These are phyloP conservation scores for Cotesia chilonis DNA, from an alignment of 1,140 invertebrate genomes.

Conservation along the genomic window DNA sequence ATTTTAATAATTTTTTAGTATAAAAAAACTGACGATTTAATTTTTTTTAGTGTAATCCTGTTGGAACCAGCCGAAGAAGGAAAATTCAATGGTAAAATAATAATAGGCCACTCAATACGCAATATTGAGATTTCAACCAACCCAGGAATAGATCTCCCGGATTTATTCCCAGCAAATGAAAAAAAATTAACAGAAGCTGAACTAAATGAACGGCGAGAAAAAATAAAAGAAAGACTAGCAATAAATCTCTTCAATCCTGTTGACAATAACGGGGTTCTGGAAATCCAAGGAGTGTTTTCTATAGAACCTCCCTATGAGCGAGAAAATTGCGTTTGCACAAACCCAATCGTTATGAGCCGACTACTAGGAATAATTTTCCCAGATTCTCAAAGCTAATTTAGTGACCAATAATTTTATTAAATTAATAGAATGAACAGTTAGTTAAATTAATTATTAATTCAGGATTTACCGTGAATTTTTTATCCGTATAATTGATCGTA, in stretches of 20 bases:
- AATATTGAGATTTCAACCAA: conserved; percentile 48
- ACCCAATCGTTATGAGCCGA: conserved; percentile 55
- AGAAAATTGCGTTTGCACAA: conserved; percentile 54
- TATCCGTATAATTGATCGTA: too few relatives aligned
- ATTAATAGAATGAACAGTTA: too few relatives aligned
- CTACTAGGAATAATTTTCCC: conserved; percentile 40
- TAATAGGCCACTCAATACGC: conserved; percentile 52
- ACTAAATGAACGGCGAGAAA: conserved; percentile 46
- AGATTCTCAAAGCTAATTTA: too few relatives aligned
- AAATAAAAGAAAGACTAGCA: conserved; percentile 48
- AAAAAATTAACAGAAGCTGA: conserved; percentile 40
- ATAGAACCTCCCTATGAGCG: conserved; percentile 59
- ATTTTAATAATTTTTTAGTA: too few relatives aligned
- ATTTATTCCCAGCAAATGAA: conserved; percentile 49
- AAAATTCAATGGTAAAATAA: conserved; percentile 46
- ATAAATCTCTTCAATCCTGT: conserved; percentile 56
- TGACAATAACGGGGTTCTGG: conserved; percentile 50
- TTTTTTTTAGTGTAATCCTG: conserved; percentile 55
- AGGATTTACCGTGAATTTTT: too few relatives aligned
- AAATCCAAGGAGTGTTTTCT: conserved; percentile 50
- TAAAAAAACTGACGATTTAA: too few relatives aligned
- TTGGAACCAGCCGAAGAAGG: conserved; percentile 42
- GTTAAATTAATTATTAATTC: too few relatives aligned
- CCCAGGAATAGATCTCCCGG: conserved; percentile 42
- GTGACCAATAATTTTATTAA: too few relatives aligned